These are phyloP conservation scores for Oxygymnocypris stewartii DNA, from an alignment of 2,113 vertebrate species.

Conservation along the genomic window DNA sequence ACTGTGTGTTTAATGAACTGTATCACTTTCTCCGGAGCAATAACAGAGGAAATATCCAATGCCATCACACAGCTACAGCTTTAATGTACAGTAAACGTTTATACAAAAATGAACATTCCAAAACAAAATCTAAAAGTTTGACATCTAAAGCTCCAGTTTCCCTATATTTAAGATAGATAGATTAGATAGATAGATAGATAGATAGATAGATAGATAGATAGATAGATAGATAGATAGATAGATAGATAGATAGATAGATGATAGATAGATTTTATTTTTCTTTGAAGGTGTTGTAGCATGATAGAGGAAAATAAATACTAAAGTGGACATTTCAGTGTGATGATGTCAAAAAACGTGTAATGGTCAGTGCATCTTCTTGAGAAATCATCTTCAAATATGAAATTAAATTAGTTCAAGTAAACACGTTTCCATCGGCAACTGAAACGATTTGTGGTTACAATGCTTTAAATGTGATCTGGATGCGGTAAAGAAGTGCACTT, in stretches of 20 bases:
- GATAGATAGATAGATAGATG: neutral
- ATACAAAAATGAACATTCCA: neutral
- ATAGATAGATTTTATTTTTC: neutral
- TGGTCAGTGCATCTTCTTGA: neutral
- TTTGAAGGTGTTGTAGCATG: neutral
- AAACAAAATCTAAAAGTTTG: neutral
- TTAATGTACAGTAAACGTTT: neutral
- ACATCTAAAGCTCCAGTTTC: neutral
- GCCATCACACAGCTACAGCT: neutral
- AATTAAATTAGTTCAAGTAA: neutral
- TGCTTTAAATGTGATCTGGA: neutral
- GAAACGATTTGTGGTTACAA: neutral
- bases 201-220: conserved; percentile 17
- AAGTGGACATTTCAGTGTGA: neutral
- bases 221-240: conserved; percentile 1
- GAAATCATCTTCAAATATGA: neutral
- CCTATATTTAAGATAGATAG: neutral
- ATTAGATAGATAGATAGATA: neutral
- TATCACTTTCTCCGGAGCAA: neutral
- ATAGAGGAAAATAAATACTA: neutral
- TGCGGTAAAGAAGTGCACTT: conserved; percentile 51
- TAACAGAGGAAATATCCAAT: neutral
- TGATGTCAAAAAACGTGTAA: neutral
- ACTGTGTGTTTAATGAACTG: conserved; percentile 17
- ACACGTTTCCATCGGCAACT: neutral